These are phyloP conservation scores for Eurypyga helias DNA, from an alignment of 2,113 vertebrate genomes.

Conservation along the genomic window DNA sequence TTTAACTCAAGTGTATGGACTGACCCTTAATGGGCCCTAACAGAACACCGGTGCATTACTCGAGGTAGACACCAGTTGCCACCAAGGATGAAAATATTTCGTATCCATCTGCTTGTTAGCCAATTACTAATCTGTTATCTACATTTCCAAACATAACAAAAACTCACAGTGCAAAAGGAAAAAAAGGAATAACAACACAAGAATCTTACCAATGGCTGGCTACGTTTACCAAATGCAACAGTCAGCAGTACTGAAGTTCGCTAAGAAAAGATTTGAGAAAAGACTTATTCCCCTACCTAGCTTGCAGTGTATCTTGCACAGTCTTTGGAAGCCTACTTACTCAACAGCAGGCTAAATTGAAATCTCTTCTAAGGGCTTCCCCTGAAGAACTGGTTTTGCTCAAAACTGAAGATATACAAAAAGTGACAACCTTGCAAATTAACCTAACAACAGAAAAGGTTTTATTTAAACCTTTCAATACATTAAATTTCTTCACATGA, in stretches of 20 bases:
- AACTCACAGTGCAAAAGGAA: not conserved
- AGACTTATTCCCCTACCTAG: not conserved
- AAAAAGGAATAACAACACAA: not conserved
- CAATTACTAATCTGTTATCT: not conserved
- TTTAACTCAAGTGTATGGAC: not conserved
- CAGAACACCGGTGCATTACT: not conserved
- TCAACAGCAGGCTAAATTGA: conserved; percentile 30
- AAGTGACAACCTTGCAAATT: not conserved
- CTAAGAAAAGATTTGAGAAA: not conserved
- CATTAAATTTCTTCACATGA: conserved; percentile 23
- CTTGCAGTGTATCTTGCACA: not conserved
- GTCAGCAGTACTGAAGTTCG: not conserved
- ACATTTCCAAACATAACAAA: not conserved
- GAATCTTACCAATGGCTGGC: not conserved
- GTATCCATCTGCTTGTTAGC: not conserved
- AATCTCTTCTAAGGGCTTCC: not conserved
- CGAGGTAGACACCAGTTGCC: not conserved
- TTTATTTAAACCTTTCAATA: conserved; percentile 30
- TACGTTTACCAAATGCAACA: not conserved
- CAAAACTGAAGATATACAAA: conserved; percentile 4
- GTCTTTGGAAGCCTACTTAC: not conserved
- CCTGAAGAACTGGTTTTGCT: not conserved
- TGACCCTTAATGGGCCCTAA: not conserved
- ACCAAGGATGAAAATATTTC: not conserved
- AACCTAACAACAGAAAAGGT: not conserved